Evolutionary conservation across 2,113 vertebrate genomes (phyloP).

Genomic region (Malurus cyaneus): DNA sequence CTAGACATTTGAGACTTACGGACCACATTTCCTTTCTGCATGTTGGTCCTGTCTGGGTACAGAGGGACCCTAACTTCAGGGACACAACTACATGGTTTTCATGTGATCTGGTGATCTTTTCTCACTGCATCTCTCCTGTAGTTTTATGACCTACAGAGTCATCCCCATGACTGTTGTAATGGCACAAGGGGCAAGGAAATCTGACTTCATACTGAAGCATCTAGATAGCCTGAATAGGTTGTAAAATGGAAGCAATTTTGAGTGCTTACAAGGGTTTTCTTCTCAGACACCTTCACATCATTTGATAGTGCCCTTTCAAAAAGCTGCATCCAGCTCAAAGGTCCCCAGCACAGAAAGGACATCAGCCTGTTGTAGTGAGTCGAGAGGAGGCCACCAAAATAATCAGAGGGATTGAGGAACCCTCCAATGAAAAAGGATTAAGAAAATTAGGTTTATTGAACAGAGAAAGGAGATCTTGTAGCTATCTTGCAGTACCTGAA

Average conservation of each 20-base stretch:
- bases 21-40: neutral
- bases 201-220: neutral
- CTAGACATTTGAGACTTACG: neutral
- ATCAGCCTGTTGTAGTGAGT: neutral
- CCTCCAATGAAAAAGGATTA: neutral
- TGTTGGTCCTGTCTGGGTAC: neutral
- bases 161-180: neutral
- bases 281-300: accelerated
- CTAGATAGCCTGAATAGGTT: neutral
- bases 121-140: neutral
- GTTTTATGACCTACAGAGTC: neutral
- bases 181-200: neutral
- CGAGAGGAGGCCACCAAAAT: neutral
- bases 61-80: neutral
- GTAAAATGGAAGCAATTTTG: neutral
- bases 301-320: neutral
- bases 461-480: neutral
- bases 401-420: neutral
- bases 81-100: neutral
- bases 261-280: neutral
- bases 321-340: neutral
- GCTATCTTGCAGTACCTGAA: neutral
- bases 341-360: neutral
- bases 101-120: neutral
- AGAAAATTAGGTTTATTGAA: neutral